Conservation (phyloP, 1,140 invertebrate genomes). For the Arion vulgaris region DNA sequence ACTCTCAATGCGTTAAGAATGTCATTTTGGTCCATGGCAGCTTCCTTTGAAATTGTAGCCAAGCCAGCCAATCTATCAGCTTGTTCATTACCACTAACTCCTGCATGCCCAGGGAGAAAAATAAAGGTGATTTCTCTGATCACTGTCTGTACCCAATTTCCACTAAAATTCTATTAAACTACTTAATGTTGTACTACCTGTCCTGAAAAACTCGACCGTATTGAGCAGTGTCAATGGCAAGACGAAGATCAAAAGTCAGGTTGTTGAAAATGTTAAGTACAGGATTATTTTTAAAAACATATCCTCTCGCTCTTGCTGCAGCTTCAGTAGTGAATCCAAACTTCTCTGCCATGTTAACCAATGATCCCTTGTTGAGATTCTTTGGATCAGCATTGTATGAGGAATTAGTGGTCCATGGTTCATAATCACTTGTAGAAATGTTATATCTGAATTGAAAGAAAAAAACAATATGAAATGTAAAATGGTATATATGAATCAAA, state of each 20-base stretch:
- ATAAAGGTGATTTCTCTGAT: too few relatives aligned
- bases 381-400: slow-evolving; percentile 45
- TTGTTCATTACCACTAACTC: too few relatives aligned
- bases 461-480: background rate
- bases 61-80: too few relatives aligned
- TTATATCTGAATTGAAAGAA: slow-evolving; percentile 66
- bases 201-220: slow-evolving; percentile 71
- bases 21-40: too few relatives aligned
- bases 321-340: slow-evolving; percentile 53
- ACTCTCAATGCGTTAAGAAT: too few relatives aligned
- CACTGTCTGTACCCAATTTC: too few relatives aligned
- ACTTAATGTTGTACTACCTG: slow-evolving; percentile 61
- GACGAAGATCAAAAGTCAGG: slow-evolving; percentile 54
- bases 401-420: slow-evolving; percentile 59
- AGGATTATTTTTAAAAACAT: slow-evolving; percentile 69
- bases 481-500: too few relatives aligned
- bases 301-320: slow-evolving; percentile 60
- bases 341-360: slow-evolving; percentile 54
- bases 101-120: too few relatives aligned
- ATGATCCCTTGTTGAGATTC: slow-evolving; percentile 42
- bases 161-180: too few relatives aligned
- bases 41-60: too few relatives aligned
- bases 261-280: slow-evolving; percentile 66
- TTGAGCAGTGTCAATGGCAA: slow-evolving; percentile 71
- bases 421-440: slow-evolving; percentile 71